Evolutionary conservation across 2,797 vertebrate genomes (phyloP).

Genomic region (Falco rusticolus): DNA sequence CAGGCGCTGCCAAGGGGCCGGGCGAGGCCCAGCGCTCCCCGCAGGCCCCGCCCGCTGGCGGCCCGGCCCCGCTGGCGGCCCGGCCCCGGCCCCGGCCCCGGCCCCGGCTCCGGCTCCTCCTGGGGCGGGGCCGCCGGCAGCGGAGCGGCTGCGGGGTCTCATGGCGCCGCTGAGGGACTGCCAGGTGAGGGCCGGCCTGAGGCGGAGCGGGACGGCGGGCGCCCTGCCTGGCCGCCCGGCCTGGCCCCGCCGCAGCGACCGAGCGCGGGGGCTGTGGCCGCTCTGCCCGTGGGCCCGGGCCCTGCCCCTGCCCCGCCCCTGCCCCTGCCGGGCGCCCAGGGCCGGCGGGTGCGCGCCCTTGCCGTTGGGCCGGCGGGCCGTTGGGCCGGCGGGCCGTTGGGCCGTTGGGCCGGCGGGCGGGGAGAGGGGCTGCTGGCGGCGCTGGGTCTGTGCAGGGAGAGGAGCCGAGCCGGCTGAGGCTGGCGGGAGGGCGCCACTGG

Average conservation of each 20-base stretch:
- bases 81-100: too few species aligned
- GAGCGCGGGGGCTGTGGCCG: too few species aligned
- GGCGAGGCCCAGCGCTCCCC: too few species aligned
- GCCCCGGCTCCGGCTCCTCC: not conserved
- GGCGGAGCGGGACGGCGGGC: not conserved
- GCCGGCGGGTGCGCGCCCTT: too few species aligned
- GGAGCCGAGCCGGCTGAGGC: not conserved
- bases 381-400: too few species aligned
- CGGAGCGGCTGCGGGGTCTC: fast-evolving
- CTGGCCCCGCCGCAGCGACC: too few species aligned
- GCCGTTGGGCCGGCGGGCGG: too few species aligned
- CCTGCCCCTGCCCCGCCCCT: too few species aligned
- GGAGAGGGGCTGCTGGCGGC: too few species aligned
- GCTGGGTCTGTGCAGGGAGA: not conserved
- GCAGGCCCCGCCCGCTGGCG: not conserved
- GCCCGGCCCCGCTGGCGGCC: not conserved
- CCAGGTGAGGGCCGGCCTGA: not conserved
- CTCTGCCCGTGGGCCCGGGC: not conserved
- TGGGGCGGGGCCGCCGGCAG: too few species aligned
- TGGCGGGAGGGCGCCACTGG: not conserved
- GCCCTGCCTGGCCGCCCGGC: too few species aligned
- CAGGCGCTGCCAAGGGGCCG: not conserved
- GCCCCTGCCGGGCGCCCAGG: not conserved
- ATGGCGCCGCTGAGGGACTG: constrained; percentile 8
- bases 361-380: too few species aligned